Percentiles rank a stretch among this genome's conserved stretches.
Evolutionary conservation across 2,797 vertebrate genomes (phyloP).

Genomic region (Trichosurus vulpecula): DNA sequence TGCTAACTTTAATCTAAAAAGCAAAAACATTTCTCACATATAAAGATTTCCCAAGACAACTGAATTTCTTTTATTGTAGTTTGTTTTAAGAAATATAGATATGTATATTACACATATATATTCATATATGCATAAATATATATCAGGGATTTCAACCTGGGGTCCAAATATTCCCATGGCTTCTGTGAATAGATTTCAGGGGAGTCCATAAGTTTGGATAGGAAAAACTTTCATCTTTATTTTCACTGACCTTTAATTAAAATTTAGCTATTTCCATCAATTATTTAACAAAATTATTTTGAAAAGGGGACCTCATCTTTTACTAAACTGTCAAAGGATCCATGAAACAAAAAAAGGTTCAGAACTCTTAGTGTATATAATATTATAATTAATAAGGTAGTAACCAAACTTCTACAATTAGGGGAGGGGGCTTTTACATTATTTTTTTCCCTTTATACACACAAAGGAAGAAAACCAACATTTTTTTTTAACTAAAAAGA

Average conservation of each 20-base stretch:
- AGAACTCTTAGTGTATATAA: background rate
- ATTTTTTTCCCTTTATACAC: background rate
- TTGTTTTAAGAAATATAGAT: background rate
- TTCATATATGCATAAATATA: background rate
- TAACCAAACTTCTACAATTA: background rate
- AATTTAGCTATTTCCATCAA: background rate
- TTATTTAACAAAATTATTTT: background rate
- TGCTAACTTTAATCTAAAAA: background rate
- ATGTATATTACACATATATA: background rate
- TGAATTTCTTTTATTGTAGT: background rate
- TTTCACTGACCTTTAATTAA: background rate
- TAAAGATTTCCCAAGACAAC: background rate
- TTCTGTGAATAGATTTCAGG: background rate
- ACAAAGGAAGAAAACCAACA: background rate
- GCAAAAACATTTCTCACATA: background rate
- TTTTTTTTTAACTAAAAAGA: background rate
- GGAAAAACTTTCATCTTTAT: background rate
- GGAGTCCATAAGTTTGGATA: background rate
- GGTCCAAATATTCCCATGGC: background rate
- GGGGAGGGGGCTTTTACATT: background rate
- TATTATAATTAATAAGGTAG: background rate
- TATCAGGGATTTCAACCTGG: background rate
- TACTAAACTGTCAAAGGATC: background rate
- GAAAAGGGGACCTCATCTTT: background rate
- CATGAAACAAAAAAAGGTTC: background rate